phyloP scores from a whole-genome alignment of 2,797 vertebrate genomes.

The Phrynocephalus forsythii region DNA sequence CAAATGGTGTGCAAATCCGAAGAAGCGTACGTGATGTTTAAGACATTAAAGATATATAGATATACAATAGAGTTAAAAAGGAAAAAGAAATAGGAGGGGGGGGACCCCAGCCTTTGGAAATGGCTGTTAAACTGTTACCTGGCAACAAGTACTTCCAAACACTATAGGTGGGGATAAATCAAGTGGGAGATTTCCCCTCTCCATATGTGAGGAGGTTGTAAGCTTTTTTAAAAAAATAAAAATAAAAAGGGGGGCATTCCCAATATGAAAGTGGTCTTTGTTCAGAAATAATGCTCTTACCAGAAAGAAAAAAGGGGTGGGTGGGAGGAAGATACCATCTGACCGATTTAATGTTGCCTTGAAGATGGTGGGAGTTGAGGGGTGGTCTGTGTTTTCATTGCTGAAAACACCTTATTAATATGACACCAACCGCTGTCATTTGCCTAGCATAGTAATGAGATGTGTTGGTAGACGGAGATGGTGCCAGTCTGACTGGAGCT shows the following conservation, averaged over 20 bases:
- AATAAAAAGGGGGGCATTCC: slow-evolving; percentile 71
- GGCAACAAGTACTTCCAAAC: slow-evolving; percentile 81
- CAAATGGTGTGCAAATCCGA: slow-evolving; percentile 50
- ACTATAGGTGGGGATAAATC: slow-evolving; percentile 70
- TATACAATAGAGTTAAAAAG: slow-evolving; percentile 33
- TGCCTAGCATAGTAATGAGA: slow-evolving; percentile 83
- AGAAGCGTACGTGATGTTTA: slow-evolving; percentile 69
- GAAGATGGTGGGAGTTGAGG: slow-evolving; percentile 75
- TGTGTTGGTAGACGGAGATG: slow-evolving; percentile 79
- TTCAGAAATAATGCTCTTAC: slow-evolving; percentile 88
- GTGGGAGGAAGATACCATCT: slow-evolving; percentile 73
- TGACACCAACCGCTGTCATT: slow-evolving; percentile 89
- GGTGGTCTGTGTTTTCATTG: slow-evolving; percentile 77
- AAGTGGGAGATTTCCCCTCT: slow-evolving; percentile 62
- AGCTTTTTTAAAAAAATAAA: slow-evolving; percentile 31
- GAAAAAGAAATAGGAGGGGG: not conserved
- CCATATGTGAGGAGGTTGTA: slow-evolving; percentile 65
- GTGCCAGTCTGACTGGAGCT: slow-evolving; percentile 97
- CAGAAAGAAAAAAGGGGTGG: slow-evolving; percentile 76
- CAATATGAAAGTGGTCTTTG: slow-evolving; percentile 82
- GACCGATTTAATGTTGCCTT: slow-evolving; percentile 83
- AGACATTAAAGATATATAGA: slow-evolving; percentile 66
- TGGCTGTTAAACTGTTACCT: slow-evolving; percentile 84
- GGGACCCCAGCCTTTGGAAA: slow-evolving; percentile 75
- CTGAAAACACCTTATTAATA: slow-evolving; percentile 86